Evolutionary conservation across 1,140 invertebrate genomes (phyloP), one percentile per base, ranked within the genome.

Genomic region (Aphelinus certus): DNA sequence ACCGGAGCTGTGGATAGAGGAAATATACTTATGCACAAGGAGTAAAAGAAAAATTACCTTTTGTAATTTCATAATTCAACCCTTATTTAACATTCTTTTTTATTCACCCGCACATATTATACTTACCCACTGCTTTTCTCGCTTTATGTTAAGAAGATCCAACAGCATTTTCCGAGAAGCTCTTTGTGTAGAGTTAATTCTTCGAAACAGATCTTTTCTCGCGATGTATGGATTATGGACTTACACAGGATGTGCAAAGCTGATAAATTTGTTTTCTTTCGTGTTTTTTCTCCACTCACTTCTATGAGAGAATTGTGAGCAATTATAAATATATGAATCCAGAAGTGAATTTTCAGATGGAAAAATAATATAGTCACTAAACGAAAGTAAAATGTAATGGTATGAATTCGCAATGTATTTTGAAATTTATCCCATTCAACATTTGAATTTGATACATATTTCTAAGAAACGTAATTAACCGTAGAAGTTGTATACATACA

Each of bases 81-180:
- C 7, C 68, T 71, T 66, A 76, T 60, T 71, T 71, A 76, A 76
- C 51, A 46, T 7, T 47, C 57, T 67, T 76, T 76, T 64, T 67
- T 47, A 65, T 51, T 68, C 4, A n/a, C 2, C 62, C n/a, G 55
- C 71, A 2, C 55, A 63, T 26, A 43, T 2, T 49, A 42, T 43
- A 9, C 5, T 7, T 7, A 2, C n/a, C 5, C 7, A 3, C 42
- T 48, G 63, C 47, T 61, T 58, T 65, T 45, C 55, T 66, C 55
- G 2, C 46, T 64, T 1, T 66, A 3, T 26, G 62, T 63, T 61
- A 53, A 61, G 62, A 67, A 73, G 10, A 67, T 67, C 55, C 10
- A 43, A 60, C 64, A 61, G 63, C 55, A 10, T 51, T 57, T 58
- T 65, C 45, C 71, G 53, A 26, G 4, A 2, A 55, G 58, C 9